A percentile compares a stretch with the other conserved stretches of the same genome.
phyloP scores from a whole-genome alignment of 2,113 vertebrate genomes.

The Hyperoodon ampullatus region DNA sequence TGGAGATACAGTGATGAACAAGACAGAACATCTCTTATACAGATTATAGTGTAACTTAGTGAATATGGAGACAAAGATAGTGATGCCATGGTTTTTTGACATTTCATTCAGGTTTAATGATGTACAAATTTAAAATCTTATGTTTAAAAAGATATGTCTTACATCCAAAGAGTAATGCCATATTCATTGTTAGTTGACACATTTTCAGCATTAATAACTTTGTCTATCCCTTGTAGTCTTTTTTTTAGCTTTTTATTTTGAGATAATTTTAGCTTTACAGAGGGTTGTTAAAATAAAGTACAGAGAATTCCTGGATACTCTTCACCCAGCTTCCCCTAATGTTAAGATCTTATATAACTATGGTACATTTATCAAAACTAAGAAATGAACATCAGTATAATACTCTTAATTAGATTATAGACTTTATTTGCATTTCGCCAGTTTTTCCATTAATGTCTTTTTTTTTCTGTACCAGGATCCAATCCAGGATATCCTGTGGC shows the following conservation, averaged over 20 bases:
- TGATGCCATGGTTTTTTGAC: neutral
- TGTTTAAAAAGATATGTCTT: neutral
- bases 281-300: neutral
- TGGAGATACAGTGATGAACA: neutral
- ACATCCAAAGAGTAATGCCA: neutral
- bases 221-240: neutral
- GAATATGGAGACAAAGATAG: neutral
- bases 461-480: neutral
- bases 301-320: neutral
- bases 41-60: neutral
- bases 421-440: neutral
- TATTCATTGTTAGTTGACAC: neutral
- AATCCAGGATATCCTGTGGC: neutral
- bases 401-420: neutral
- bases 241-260: neutral
- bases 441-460: neutral
- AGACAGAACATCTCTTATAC: neutral
- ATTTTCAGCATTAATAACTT: slow-evolving; percentile 2
- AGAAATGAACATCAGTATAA: neutral
- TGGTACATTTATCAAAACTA: neutral
- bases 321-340: neutral
- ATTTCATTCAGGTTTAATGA: slow-evolving; percentile 36
- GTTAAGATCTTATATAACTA: neutral
- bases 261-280: neutral
- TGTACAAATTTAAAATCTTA: neutral